phyloP scores from a whole-genome alignment of 2,797 vertebrate genomes.

The Anisognathus igniventris region DNA sequence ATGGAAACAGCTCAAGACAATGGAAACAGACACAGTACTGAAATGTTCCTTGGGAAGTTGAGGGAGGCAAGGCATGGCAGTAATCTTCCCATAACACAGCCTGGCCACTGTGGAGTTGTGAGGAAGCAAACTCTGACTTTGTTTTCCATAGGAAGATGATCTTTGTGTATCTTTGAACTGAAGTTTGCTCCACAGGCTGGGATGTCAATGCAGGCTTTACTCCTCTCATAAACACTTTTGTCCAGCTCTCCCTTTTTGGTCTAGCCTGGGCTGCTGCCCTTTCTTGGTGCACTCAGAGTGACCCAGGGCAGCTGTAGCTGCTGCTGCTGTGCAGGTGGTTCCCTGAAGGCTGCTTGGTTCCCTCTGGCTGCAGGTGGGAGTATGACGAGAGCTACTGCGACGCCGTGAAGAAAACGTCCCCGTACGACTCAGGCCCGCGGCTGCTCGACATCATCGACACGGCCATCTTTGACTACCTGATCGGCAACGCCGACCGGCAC shows the following conservation, averaged over 20 bases:
- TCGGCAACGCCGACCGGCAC: conserved; percentile 95
- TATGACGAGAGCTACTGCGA: conserved; percentile 98
- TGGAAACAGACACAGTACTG: not conserved
- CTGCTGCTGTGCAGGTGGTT: not conserved
- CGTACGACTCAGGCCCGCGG: conserved; percentile 91
- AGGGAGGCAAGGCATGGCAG: not conserved
- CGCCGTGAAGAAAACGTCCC: conserved; percentile 95
- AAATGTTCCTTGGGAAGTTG: not conserved
- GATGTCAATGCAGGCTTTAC: not conserved
- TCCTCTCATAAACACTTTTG: not conserved
- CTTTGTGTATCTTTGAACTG: not conserved
- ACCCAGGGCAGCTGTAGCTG: not conserved
- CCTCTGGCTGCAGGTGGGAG: conserved; percentile 84
- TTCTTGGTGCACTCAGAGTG: accelerated
- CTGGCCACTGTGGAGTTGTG: not conserved
- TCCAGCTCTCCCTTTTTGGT: not conserved
- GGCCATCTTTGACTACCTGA: conserved; percentile 92
- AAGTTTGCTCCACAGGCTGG: not conserved
- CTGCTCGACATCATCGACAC: conserved; percentile 96
- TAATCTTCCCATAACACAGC: not conserved
- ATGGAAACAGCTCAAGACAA: not conserved
- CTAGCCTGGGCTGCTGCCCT: not conserved
- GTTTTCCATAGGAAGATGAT: not conserved
- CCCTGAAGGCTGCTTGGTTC: not conserved
- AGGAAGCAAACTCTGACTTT: not conserved